Evolutionary conservation across 2,888 invertebrate genomes (phyloP).

Genomic region (Rhynchonema sp.): DNA sequence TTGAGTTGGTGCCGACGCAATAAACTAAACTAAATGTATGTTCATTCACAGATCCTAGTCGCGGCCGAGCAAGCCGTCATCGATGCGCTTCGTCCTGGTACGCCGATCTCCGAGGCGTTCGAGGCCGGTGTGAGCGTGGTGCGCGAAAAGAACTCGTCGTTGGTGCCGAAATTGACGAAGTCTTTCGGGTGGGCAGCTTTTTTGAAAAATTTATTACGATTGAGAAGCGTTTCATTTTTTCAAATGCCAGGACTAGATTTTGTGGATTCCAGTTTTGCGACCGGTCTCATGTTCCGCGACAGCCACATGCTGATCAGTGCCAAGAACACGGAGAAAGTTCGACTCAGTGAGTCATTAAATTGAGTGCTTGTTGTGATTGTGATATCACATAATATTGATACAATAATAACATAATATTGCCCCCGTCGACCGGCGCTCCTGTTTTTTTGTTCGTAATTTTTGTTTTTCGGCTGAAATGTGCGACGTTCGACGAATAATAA

Average conservation of each 20-base stretch:
- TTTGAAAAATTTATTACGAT: too few species aligned
- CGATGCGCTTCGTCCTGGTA: constrained; percentile 52
- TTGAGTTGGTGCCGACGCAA: too few species aligned
- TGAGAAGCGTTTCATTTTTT: too few species aligned
- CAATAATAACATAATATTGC: too few species aligned
- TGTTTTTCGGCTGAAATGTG: too few species aligned
- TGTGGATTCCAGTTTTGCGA: constrained; percentile 54
- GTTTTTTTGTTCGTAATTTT: too few species aligned
- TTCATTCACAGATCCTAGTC: too few species aligned
- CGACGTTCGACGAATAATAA: too few species aligned
- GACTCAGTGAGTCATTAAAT: not conserved
- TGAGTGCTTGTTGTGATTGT: not conserved
- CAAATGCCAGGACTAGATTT: too few species aligned
- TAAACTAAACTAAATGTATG: not conserved
- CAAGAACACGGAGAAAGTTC: constrained; percentile 53
- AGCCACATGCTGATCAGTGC: constrained; percentile 73
- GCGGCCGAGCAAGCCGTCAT: constrained; percentile 72
- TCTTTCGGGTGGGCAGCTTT: constrained; percentile 66
- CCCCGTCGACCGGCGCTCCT: too few species aligned
- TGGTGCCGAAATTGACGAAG: constrained; percentile 75
- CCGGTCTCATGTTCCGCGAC: constrained; percentile 95
- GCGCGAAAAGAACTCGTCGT: constrained; percentile 61
- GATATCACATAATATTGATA: too few species aligned
- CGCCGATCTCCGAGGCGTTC: constrained; percentile 65
- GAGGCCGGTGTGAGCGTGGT: constrained; percentile 51